These are phyloP conservation scores for Protobothrops flavoviridis DNA, from an alignment of 2,113 vertebrate genomes.

Conservation along the genomic window DNA sequence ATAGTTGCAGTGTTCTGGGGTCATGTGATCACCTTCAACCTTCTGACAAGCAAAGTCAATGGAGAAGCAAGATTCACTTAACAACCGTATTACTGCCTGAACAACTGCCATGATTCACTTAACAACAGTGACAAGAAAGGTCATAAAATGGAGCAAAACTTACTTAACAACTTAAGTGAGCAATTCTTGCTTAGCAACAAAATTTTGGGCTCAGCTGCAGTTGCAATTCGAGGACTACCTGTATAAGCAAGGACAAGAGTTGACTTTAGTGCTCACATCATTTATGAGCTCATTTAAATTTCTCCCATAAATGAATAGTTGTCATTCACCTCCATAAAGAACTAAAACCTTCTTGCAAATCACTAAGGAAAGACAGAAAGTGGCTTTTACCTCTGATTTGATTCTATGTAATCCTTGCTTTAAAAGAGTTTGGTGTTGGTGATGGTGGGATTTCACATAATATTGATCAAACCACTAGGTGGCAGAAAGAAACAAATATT, in stretches of 20 bases:
- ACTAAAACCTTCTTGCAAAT: not conserved
- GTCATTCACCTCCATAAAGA: not conserved
- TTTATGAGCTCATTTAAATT: not conserved
- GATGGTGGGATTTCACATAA: not conserved
- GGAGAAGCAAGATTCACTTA: too few relatives aligned
- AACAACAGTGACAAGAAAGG: too few relatives aligned
- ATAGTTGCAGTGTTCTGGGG: not conserved
- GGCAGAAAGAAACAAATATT: slow-evolving; percentile 11
- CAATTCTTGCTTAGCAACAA: not conserved
- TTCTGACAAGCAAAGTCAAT: not conserved
- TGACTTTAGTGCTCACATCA: not conserved
- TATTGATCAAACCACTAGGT: not conserved
- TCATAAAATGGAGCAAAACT: not conserved
- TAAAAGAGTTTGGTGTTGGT: not conserved
- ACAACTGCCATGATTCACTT: too few relatives aligned
- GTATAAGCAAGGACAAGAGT: not conserved
- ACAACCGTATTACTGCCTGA: too few relatives aligned
- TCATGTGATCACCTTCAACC: not conserved
- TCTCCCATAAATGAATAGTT: not conserved
- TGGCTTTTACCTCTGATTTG: not conserved
- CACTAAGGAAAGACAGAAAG: too few relatives aligned
- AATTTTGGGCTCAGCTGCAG: not conserved
- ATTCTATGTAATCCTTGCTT: not conserved
- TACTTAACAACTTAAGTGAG: not conserved
- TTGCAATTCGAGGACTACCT: not conserved